These are phyloP conservation scores for Myotis yumanensis DNA, from an alignment of 2,113 vertebrate species.

Conservation along the genomic window DNA sequence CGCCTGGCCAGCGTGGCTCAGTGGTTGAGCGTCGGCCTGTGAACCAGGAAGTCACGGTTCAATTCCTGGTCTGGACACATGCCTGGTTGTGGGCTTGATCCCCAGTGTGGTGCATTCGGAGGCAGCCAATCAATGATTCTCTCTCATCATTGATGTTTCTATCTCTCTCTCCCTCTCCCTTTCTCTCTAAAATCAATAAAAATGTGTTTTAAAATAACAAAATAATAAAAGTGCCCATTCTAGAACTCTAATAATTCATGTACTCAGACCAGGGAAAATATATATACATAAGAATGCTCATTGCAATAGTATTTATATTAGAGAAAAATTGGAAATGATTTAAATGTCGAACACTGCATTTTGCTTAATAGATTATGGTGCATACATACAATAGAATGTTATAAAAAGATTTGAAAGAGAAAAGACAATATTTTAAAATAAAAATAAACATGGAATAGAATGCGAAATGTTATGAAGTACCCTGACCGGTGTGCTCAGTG, in stretches of 20 bases:
- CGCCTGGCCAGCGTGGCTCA: background rate
- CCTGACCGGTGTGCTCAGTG: too few relatives aligned
- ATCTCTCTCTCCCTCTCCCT: too few relatives aligned
- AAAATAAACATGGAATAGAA: slow-evolving; percentile 26
- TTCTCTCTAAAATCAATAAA: too few relatives aligned
- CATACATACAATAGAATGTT: background rate
- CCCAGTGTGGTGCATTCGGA: too few relatives aligned
- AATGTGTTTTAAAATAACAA: background rate
- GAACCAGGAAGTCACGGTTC: too few relatives aligned
- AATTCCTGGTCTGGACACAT: too few relatives aligned
- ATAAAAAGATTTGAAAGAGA: background rate
- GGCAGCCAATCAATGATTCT: too few relatives aligned
- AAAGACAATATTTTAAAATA: slow-evolving; percentile 48
- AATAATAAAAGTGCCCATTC: background rate
- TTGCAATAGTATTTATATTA: background rate
- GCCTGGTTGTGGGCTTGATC: too few relatives aligned
- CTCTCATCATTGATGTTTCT: too few relatives aligned
- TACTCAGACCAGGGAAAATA: slow-evolving; percentile 44
- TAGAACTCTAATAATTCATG: slow-evolving; percentile 28
- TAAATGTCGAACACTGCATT: slow-evolving; percentile 3
- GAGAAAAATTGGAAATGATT: slow-evolving; percentile 33
- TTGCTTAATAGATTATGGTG: slow-evolving; percentile 10
- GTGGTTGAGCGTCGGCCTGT: too few relatives aligned
- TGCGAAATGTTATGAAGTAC: background rate
- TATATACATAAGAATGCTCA: background rate